Evolutionary conservation across 1,140 invertebrate genomes (phyloP).

Genomic region (Neelides sp.): DNA sequence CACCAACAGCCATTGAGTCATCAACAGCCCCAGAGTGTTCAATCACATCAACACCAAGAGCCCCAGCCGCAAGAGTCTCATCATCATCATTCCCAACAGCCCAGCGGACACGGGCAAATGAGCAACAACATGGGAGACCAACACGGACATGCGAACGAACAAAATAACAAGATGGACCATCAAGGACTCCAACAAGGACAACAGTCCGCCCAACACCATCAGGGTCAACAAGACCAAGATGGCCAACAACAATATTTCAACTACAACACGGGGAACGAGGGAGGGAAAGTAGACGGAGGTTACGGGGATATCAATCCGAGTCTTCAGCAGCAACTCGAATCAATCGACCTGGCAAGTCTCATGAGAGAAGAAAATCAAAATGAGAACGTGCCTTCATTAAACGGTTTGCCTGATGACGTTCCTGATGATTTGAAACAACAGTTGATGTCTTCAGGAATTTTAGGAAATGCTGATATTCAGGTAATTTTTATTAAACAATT

Average conservation of each 20-base stretch:
- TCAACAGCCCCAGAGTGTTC: too few species aligned
- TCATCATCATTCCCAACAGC: too few species aligned
- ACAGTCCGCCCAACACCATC: background rate
- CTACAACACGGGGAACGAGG: background rate
- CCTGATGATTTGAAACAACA: slow-evolving; percentile 71
- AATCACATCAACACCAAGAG: slow-evolving; percentile 21
- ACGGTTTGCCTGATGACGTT: slow-evolving; percentile 68
- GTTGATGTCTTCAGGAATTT: slow-evolving; percentile 65
- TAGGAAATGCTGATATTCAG: slow-evolving; percentile 73
- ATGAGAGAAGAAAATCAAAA: background rate
- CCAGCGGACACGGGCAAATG: background rate
- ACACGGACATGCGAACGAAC: background rate
- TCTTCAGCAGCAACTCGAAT: too few species aligned
- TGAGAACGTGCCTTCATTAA: background rate
- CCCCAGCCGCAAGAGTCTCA: too few species aligned
- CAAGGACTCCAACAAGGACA: background rate
- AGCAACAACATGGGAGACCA: background rate
- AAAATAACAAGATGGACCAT: background rate
- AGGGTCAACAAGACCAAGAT: background rate
- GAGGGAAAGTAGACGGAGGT: background rate
- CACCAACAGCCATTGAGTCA: slow-evolving; percentile 1
- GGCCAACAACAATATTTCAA: background rate
- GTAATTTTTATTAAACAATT: slow-evolving; percentile 45
- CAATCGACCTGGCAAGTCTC: too few species aligned
- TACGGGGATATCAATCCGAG: background rate